Conservation (phyloP, 2,797 vertebrate genomes). For the Galagoides demidoff region DNA sequence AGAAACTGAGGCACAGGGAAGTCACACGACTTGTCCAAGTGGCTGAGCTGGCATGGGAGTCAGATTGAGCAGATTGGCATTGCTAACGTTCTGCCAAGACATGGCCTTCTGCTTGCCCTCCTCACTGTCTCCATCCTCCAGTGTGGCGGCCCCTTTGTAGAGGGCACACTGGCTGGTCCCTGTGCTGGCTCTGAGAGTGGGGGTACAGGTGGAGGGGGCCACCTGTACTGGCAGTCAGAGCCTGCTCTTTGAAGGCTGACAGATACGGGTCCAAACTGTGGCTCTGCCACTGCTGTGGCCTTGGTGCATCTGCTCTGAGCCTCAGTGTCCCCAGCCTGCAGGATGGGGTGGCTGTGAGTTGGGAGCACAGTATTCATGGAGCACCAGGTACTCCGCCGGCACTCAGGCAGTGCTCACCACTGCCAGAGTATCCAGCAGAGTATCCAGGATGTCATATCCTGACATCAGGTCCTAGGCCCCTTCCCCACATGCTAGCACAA, state of each 20-base stretch:
- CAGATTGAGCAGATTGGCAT: fast-evolving
- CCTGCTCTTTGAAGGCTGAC: not conserved
- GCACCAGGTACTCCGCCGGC: fast-evolving
- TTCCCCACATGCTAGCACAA: not conserved
- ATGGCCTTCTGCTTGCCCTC: not conserved
- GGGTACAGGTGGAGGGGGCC: not conserved
- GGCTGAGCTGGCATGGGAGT: not conserved
- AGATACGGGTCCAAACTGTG: not conserved
- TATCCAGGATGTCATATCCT: too few relatives aligned
- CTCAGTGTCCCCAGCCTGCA: fast-evolving
- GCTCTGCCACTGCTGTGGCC: not conserved
- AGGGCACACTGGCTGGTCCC: not conserved
- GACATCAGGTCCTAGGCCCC: not conserved
- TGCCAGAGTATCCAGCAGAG: too few relatives aligned
- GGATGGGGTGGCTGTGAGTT: not conserved
- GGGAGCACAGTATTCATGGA: fast-evolving
- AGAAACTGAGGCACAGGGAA: not conserved
- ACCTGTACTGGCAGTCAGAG: not conserved
- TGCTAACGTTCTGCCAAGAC: fast-evolving
- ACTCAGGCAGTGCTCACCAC: not conserved
- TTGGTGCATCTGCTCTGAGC: not conserved
- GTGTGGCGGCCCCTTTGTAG: not conserved
- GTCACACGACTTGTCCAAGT: not conserved
- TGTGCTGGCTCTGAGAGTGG: too few relatives aligned
- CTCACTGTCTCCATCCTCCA: fast-evolving